Evolutionary conservation across 2,888 invertebrate genomes (phyloP).

Genomic region (Lithosia quadra): DNA sequence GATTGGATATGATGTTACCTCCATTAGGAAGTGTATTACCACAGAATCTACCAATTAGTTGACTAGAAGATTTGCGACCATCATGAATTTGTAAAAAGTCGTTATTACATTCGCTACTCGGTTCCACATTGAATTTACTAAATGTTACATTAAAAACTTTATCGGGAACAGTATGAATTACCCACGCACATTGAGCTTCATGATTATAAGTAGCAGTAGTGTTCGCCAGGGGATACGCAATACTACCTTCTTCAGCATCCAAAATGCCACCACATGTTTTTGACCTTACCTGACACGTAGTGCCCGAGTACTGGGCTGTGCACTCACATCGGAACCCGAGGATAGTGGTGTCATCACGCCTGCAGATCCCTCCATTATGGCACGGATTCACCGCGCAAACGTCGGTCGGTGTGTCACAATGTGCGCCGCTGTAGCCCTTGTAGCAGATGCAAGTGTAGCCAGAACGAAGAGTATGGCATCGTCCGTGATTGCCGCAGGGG

Average conservation of each 20-base stretch:
- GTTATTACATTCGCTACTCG: slow-evolving; percentile 88
- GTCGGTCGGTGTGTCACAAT: slow-evolving; percentile 88
- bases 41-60: slow-evolving; percentile 93
- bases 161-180: slow-evolving; percentile 88
- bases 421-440: slow-evolving; percentile 87
- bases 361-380: slow-evolving; percentile 93
- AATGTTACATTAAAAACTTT: slow-evolving; percentile 94
- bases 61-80: slow-evolving; percentile 91
- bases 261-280: slow-evolving; percentile 79
- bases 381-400: slow-evolving; percentile 92
- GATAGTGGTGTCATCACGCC: slow-evolving; percentile 56
- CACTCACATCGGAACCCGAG: slow-evolving; percentile 89
- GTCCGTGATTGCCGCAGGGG: slow-evolving; percentile 88
- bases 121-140: slow-evolving; percentile 91
- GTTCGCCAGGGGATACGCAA: slow-evolving; percentile 88
- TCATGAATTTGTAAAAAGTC: slow-evolving; percentile 95
- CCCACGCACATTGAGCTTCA: slow-evolving; percentile 93
- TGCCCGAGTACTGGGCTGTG: slow-evolving; percentile 88
- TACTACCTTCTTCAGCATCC: slow-evolving; percentile 85
- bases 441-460: slow-evolving; percentile 88
- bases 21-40: slow-evolving; percentile 90
- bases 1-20: slow-evolving; percentile 92
- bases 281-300: slow-evolving; percentile 87
- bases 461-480: slow-evolving; percentile 80
- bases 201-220: slow-evolving; percentile 85